A percentile compares a stretch with the other conserved stretches of the same genome.
These are phyloP conservation scores for Phoxinus dragarum DNA, from an alignment of 2,797 vertebrate species.

Conservation along the genomic window DNA sequence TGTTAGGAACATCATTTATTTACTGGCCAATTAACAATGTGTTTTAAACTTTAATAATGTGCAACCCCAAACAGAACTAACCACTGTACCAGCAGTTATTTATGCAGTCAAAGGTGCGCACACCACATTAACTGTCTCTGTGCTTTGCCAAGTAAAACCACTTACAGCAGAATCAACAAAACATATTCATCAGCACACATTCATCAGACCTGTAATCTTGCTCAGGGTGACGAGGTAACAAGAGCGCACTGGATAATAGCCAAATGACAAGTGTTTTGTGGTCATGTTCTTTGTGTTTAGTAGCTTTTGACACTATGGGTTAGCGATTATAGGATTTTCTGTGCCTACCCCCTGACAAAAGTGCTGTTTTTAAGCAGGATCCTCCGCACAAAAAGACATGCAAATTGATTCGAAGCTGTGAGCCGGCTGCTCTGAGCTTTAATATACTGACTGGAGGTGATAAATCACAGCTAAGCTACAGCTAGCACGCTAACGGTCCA, in stretches of 20 bases:
- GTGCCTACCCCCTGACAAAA: slow-evolving; percentile 23
- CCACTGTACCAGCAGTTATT: neutral
- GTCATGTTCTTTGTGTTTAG: slow-evolving; percentile 40
- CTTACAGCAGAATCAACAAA: slow-evolving; percentile 43
- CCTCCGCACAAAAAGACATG: slow-evolving; percentile 35
- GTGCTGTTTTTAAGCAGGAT: slow-evolving; percentile 27
- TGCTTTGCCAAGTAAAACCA: slow-evolving; percentile 44
- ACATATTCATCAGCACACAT: slow-evolving; percentile 44
- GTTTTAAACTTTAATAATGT: slow-evolving; percentile 23
- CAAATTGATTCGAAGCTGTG: slow-evolving; percentile 40
- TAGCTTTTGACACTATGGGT: slow-evolving; percentile 32
- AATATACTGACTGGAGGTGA: slow-evolving; percentile 49
- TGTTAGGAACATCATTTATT: neutral
- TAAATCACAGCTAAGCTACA: slow-evolving; percentile 55
- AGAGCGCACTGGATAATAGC: slow-evolving; percentile 32
- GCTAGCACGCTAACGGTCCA: slow-evolving; percentile 51
- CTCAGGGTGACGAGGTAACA: slow-evolving; percentile 43
- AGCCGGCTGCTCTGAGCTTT: slow-evolving; percentile 28
- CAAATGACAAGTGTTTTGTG: slow-evolving; percentile 49
- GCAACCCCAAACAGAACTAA: slow-evolving; percentile 15
- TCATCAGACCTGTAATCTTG: slow-evolving; percentile 44
- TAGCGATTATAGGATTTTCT: slow-evolving; percentile 41
- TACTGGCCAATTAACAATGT: slow-evolving; percentile 13
- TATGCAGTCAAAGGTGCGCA: slow-evolving; percentile 33
- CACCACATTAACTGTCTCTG: slow-evolving; percentile 40